These are phyloP conservation scores for Drosophila serrata DNA, from an alignment of 1,140 invertebrate genomes.

Conservation along the genomic window DNA sequence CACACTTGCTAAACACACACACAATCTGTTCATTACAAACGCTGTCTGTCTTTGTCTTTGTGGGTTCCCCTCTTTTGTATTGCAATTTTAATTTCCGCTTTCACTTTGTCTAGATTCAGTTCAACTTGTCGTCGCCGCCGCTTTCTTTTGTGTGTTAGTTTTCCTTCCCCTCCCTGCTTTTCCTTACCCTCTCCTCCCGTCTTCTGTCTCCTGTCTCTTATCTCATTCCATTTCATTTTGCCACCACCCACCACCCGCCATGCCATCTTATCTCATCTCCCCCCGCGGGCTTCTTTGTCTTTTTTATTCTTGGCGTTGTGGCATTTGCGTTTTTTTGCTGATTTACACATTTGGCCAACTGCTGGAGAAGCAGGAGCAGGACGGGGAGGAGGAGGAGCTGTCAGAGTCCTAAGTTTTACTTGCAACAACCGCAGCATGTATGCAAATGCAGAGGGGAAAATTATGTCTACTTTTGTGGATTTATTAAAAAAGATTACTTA, in stretches of 20 bases:
- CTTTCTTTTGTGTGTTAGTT: slow-evolving; percentile 43
- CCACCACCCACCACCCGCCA: too few species aligned
- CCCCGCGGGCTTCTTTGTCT: slow-evolving; percentile 39
- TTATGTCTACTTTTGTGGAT: neutral
- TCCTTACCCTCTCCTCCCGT: too few species aligned
- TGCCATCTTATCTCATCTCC: slow-evolving; percentile 18
- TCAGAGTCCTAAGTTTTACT: slow-evolving; percentile 21
- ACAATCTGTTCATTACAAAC: slow-evolving; percentile 66
- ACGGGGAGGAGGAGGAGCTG: neutral
- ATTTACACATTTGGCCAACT: slow-evolving; percentile 67
- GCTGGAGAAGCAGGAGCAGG: neutral
- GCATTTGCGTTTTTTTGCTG: slow-evolving; percentile 69
- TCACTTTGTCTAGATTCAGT: slow-evolving; percentile 81
- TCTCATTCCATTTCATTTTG: slow-evolving; percentile 7
- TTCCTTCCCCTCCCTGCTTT: neutral
- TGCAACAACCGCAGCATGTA: slow-evolving; percentile 37
- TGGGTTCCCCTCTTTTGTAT: slow-evolving; percentile 60
- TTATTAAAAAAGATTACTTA: too few species aligned
- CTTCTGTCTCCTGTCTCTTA: neutral
- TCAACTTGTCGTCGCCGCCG: slow-evolving; percentile 47
- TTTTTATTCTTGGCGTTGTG: slow-evolving; percentile 34
- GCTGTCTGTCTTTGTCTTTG: slow-evolving; percentile 49
- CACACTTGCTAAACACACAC: slow-evolving; percentile 11
- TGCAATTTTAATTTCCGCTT: slow-evolving; percentile 84
- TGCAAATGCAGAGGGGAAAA: slow-evolving; percentile 6